Conservation (phyloP, 1,140 invertebrate species). For the Stenopsyche tienmushanensis region DNA sequence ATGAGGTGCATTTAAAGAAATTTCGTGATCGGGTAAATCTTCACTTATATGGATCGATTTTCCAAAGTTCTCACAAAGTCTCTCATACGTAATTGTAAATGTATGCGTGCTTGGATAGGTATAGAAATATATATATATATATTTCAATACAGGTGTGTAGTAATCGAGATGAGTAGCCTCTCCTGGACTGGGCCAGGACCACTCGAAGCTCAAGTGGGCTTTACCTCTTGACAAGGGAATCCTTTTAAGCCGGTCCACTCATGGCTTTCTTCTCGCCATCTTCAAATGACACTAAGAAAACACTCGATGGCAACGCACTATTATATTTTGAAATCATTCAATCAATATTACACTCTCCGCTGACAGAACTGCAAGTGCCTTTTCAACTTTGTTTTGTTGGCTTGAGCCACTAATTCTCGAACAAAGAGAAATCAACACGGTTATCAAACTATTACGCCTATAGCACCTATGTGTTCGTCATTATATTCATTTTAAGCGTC, state of each 20-base stretch:
- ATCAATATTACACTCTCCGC: conserved; percentile 31
- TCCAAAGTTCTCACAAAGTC: too few relatives aligned
- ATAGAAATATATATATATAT: not conserved
- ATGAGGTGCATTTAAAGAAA: too few relatives aligned
- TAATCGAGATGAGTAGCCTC: conserved; percentile 9
- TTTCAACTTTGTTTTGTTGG: conserved; percentile 9
- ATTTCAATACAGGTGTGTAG: not conserved
- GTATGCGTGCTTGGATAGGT: not conserved
- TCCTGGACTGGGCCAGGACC: conserved; percentile 11
- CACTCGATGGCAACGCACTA: conserved; percentile 28
- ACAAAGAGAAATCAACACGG: conserved; percentile 21
- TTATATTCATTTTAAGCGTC: not conserved
- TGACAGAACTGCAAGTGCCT: conserved; percentile 27
- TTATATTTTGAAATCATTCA: conserved; percentile 33
- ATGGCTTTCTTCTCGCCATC: conserved; percentile 32
- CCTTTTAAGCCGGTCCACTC: conserved; percentile 36
- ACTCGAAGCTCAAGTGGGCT: conserved; percentile 36
- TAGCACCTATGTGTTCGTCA: not conserved
- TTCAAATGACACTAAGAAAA: conserved; percentile 36
- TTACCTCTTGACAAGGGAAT: conserved; percentile 31
- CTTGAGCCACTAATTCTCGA: conserved; percentile 8
- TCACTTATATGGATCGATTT: too few relatives aligned
- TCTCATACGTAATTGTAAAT: too few relatives aligned
- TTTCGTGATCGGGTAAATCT: too few relatives aligned
- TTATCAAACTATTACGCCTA: conserved; percentile 3